Conservation (phyloP, 53 echinoderm and acorn worm species). For the Paelopatides confundens region DNA sequence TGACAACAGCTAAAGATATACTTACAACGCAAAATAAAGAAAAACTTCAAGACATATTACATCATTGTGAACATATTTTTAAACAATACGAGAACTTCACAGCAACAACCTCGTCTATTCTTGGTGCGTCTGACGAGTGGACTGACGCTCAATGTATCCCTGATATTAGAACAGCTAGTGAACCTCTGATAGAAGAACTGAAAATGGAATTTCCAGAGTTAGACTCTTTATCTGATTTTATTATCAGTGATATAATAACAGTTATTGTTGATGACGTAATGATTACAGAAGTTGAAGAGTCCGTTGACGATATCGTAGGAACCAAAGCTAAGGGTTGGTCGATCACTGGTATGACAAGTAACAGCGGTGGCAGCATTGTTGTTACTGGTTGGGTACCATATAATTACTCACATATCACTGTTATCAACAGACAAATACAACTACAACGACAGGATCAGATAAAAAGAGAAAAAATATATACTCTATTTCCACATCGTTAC, state of each 20-base stretch:
- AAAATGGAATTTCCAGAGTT: background rate
- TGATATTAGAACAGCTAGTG: constrained; percentile 3
- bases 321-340: background rate
- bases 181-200: background rate
- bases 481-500: no score
- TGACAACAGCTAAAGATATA: background rate
- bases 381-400: background rate
- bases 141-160: background rate
- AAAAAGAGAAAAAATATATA: no score
- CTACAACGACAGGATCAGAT: background rate
- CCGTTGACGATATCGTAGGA: background rate
- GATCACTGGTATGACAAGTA: background rate
- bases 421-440: background rate
- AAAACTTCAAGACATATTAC: background rate
- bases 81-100: background rate
- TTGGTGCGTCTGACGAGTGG: background rate
- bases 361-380: background rate
- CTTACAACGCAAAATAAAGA: background rate
- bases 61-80: background rate
- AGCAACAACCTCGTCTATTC: background rate
- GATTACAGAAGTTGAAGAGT: background rate
- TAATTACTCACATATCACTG: constrained; percentile 27
- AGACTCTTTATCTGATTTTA: background rate
- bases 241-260: background rate
- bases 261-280: background rate